These are phyloP conservation scores for Carassius carassius DNA, from an alignment of 2,113 vertebrate species.

Conservation along the genomic window DNA sequence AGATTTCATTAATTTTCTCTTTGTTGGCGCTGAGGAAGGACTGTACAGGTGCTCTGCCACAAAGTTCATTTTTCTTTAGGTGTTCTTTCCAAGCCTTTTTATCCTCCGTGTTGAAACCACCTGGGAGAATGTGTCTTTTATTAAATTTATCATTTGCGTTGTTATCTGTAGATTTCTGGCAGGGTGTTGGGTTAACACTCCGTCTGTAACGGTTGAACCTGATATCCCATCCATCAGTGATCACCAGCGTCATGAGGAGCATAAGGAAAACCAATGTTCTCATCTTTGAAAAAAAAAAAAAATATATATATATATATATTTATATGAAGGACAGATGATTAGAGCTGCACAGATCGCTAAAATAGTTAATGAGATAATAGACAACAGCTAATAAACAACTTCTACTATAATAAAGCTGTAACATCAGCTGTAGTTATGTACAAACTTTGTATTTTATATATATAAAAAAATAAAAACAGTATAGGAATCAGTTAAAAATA, in stretches of 20 bases:
- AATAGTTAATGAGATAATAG: no score
- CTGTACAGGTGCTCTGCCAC: no score
- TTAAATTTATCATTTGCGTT: neutral
- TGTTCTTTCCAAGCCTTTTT: neutral
- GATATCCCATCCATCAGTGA: neutral
- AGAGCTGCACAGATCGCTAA: no score
- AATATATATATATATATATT: no score
- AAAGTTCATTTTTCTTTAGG: neutral
- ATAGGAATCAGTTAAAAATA: no score
- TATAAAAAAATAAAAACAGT: no score
- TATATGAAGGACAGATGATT: neutral
- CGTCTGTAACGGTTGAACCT: neutral
- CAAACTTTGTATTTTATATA: no score
- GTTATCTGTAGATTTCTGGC: accelerated
- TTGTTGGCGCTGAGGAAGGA: neutral
- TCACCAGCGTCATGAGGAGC: neutral
- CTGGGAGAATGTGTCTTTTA: neutral
- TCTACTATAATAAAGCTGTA: no score
- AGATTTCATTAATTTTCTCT: neutral
- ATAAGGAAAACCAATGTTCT: neutral
- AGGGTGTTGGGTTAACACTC: neutral
- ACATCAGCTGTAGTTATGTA: no score
- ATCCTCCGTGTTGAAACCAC: neutral
- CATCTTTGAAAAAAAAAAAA: neutral
- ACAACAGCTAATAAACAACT: no score